Conservation (phyloP, 2,888 invertebrate species). For the Hyppa rectilinea region DNA sequence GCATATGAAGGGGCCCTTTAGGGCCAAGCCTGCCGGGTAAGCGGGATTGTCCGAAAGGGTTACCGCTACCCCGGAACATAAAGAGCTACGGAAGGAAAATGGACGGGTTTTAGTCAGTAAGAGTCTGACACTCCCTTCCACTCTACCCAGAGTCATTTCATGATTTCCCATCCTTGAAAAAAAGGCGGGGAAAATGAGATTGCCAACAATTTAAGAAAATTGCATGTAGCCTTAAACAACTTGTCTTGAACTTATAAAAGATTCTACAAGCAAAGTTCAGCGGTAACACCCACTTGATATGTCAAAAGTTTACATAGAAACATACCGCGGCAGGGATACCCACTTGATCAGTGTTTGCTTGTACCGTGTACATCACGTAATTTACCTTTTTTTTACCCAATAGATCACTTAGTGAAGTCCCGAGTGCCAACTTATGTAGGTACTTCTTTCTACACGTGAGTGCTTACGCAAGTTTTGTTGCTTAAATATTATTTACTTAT, state of each 20-base stretch:
- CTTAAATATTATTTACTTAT: not conserved
- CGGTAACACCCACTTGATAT: constrained; percentile 20
- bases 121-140: too few relatives aligned
- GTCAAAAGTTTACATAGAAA: constrained; percentile 17
- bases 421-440: constrained; percentile 10
- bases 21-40: too few relatives aligned
- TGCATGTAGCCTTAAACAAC: not conserved
- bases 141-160: too few relatives aligned
- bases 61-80: too few relatives aligned
- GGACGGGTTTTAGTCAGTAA: too few relatives aligned
- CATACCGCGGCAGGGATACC: constrained; percentile 5
- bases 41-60: too few relatives aligned
- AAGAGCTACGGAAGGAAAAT: too few relatives aligned
- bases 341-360: constrained; percentile 24
- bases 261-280: not conserved
- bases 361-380: not conserved
- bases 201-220: too few relatives aligned
- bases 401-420: constrained; percentile 19
- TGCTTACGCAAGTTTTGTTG: constrained; percentile 12
- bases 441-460: constrained; percentile 9
- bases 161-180: too few relatives aligned
- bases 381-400: constrained; percentile 3
- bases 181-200: not conserved
- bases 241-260: not conserved
- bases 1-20: too few relatives aligned